A percentile compares a stretch with the other conserved stretches of the same genome.
Evolutionary conservation across 2,797 vertebrate genomes (phyloP).

Genomic region (Chelmon rostratus): DNA sequence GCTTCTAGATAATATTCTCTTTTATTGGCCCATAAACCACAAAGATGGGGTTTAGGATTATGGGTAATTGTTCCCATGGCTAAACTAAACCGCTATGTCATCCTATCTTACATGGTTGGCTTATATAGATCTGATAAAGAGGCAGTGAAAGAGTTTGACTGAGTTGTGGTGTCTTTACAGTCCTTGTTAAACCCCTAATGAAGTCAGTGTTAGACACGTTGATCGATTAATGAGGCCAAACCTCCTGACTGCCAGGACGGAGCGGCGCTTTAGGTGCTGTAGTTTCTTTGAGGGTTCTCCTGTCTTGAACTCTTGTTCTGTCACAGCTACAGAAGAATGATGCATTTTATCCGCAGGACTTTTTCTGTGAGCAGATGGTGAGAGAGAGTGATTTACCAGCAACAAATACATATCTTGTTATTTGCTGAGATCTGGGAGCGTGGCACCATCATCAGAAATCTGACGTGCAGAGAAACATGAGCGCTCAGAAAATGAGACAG

Average conservation of each 20-base stretch:
- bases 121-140: constrained; percentile 45
- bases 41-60: constrained; percentile 39
- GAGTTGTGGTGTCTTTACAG: constrained; percentile 41
- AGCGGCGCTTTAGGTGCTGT: background rate
- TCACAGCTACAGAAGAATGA: background rate
- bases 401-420: too few species aligned
- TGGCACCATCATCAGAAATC: background rate
- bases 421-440: background rate
- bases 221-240: constrained; percentile 46
- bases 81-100: constrained; percentile 42
- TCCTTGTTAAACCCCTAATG: constrained; percentile 40
- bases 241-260: background rate
- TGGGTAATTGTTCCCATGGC: constrained; percentile 38
- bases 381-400: constrained; percentile 1
- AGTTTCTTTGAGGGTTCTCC: constrained; percentile 1
- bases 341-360: background rate
- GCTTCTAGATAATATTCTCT: constrained; percentile 26
- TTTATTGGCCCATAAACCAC: constrained; percentile 54
- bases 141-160: constrained; percentile 28
- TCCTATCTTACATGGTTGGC: constrained; percentile 17
- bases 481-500: too few species aligned
- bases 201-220: constrained; percentile 43
- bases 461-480: background rate
- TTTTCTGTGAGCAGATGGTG: constrained; percentile 9
- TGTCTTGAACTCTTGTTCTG: background rate